Conservation (phyloP, 2,113 vertebrate genomes). For the Mesitornis unicolor region DNA sequence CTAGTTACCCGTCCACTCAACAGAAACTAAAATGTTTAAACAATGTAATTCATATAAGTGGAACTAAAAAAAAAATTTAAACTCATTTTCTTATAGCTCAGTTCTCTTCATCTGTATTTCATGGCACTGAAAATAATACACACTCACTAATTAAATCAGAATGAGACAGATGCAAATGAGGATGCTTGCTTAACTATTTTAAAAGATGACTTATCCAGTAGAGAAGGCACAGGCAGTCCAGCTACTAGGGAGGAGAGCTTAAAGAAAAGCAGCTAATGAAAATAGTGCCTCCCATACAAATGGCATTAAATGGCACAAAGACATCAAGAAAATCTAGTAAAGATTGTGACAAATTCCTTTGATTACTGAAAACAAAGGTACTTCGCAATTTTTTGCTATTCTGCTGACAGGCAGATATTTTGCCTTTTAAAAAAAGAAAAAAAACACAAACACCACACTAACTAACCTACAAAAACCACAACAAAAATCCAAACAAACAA, state of each 20-base stretch:
- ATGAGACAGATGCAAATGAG: background rate
- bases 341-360: background rate
- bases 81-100: background rate
- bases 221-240: background rate
- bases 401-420: background rate
- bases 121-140: background rate
- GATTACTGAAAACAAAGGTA: background rate
- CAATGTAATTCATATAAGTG: background rate
- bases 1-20: background rate
- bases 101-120: background rate
- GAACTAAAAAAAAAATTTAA: background rate
- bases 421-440: background rate
- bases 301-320: background rate
- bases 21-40: background rate
- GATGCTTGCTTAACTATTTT: background rate
- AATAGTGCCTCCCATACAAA: background rate
- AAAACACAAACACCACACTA: too few relatives aligned
- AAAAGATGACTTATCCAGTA: background rate
- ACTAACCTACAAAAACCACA: too few relatives aligned
- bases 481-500: too few relatives aligned
- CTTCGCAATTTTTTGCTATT: background rate
- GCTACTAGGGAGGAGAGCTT: background rate
- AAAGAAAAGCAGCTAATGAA: background rate
- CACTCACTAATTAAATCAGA: background rate
- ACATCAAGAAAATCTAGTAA: background rate